Evolutionary conservation across 2,888 invertebrate genomes (phyloP), one percentile per base, ranked within the genome.

Genomic region (Drymonia ruficornis): DNA sequence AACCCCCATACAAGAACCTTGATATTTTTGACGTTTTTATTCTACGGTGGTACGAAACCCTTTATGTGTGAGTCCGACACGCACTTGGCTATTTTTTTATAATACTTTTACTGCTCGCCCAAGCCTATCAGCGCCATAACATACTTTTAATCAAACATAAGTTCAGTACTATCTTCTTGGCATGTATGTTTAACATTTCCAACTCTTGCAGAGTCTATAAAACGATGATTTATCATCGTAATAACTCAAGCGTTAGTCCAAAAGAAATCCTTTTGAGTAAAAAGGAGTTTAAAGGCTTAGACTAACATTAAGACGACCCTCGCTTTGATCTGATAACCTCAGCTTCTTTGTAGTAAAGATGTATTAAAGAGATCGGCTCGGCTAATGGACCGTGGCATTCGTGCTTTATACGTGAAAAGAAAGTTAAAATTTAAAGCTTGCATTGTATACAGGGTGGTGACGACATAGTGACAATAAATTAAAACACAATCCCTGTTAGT

Each of bases 261-360:
- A 40, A 43, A 19, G 12, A 19, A 43, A 19, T 5, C 6, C 43
- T 40, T 40, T 40, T 40, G 40, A 40, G 16, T 40, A 16, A 40
- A 16, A 40, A 16, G 40, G 16, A 19, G 13, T 43, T 18, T 43
- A 43, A 43, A 43, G 13, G 43, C 19, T 19, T 43, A 18, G 23
- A 18, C 18, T 40, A 40, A 16, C 40, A 40, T 40, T 43, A 23
- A 23, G 19, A 19, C 43, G 43, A 43, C 43, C 43, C 19, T 19
- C 13, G 19, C 43, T 43, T 13, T 43, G 43, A 43, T 43, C 43
- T 43, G 43, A 43, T 40, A 43, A 40, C 40, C 40, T 40, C n/a
- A 16, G 16, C 16, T 1, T 13, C 4, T 36, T 36, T 36, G 13
- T 36, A 11, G 13, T 36, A 36, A 36, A 36, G 5, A n/a, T 36